A percentile compares a stretch with the other conserved stretches of the same genome.
These are phyloP conservation scores for Platycnemis pennipes DNA, from an alignment of 2,888 invertebrate species.

Conservation along the genomic window DNA sequence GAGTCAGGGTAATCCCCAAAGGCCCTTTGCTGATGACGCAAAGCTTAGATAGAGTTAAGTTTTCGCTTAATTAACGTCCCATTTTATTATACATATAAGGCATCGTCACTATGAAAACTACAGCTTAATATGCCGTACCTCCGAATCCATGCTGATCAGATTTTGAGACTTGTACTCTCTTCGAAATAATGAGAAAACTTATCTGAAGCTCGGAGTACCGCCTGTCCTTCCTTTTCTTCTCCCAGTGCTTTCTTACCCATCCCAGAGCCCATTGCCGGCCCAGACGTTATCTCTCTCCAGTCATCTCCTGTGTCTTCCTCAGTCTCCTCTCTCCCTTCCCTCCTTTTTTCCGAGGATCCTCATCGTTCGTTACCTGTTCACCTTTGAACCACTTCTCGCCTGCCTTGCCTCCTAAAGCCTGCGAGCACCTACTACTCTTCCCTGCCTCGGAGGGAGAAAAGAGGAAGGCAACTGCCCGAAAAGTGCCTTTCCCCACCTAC, in stretches of 20 bases:
- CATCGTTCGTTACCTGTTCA: slow-evolving; percentile 65
- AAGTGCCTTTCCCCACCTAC: slow-evolving; percentile 17
- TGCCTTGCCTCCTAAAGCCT: slow-evolving; percentile 11
- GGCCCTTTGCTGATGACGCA: no score
- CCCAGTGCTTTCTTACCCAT: slow-evolving; percentile 2
- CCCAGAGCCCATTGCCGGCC: not conserved
- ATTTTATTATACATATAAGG: no score
- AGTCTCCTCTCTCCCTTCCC: not conserved
- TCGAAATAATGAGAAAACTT: not conserved
- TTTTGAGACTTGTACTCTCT: not conserved
- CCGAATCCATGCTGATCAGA: not conserved
- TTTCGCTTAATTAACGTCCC: no score
- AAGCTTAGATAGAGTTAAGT: no score
- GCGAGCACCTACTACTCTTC: slow-evolving; percentile 34
- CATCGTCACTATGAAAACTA: no score
- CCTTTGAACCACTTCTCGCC: slow-evolving; percentile 67
- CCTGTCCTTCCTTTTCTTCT: slow-evolving; percentile 7
- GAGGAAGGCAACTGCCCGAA: slow-evolving; percentile 42
- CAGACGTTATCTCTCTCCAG: slow-evolving; percentile 55
- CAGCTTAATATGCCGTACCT: not conserved
- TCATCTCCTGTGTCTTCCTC: slow-evolving; percentile 55
- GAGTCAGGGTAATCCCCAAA: no score
- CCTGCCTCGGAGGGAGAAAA: not conserved
- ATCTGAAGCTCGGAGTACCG: not conserved
- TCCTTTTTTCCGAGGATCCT: slow-evolving; percentile 23